These are phyloP conservation scores for Condylura cristata DNA, from an alignment of 2,113 vertebrate genomes.

Conservation along the genomic window DNA sequence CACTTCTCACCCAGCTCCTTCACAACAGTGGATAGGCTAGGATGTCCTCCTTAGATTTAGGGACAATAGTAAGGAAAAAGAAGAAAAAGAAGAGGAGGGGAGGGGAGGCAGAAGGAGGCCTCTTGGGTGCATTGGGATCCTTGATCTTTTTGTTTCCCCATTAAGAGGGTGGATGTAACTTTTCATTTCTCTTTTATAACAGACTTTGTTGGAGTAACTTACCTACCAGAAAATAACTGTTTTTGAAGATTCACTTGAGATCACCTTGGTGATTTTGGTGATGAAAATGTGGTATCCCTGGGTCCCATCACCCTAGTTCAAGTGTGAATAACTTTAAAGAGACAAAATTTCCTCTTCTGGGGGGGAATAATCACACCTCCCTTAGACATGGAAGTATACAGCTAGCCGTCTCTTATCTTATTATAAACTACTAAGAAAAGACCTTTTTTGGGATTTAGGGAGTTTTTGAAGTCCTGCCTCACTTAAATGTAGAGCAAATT, in stretches of 20 bases:
- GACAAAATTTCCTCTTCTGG: background rate
- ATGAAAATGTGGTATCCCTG: background rate
- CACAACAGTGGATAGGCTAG: constrained; percentile 92
- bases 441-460: background rate
- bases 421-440: background rate
- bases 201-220: constrained; percentile 89
- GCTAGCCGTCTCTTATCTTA: background rate
- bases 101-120: constrained; percentile 91
- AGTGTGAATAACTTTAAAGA: background rate
- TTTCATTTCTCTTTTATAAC: constrained; percentile 97
- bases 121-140: constrained; percentile 92
- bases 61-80: constrained; percentile 90
- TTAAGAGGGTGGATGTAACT: constrained; percentile 91
- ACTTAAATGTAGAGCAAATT: background rate
- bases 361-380: background rate
- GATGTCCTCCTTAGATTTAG: constrained; percentile 93
- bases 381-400: background rate
- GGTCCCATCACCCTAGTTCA: background rate
- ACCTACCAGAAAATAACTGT: background rate
- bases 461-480: background rate
- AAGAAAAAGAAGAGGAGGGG: constrained; percentile 95
- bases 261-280: background rate
- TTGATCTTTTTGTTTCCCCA: constrained; percentile 94
- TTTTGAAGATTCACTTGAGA: background rate
- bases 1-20: constrained; percentile 97